phyloP scores from a whole-genome alignment of 2,888 invertebrate genomes.

The Odontothrips loti region DNA sequence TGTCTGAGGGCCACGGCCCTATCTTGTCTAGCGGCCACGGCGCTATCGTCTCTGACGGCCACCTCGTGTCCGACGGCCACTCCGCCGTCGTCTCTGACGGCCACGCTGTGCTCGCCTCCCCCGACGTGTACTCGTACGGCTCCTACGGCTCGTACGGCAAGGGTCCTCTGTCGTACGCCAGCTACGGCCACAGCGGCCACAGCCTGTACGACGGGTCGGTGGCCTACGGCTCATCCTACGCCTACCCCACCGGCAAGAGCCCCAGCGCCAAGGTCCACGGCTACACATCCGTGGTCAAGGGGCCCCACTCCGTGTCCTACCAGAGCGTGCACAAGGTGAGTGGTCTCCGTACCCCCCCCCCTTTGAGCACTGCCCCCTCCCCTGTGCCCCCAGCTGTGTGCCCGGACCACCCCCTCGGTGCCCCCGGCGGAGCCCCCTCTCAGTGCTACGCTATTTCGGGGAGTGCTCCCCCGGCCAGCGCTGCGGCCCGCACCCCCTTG shows the following conservation, averaged over 20 bases:
- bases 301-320: not conserved
- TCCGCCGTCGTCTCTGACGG: not conserved
- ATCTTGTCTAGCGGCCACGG: too few species aligned
- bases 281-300: slow-evolving; percentile 22
- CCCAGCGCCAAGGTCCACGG: slow-evolving; percentile 16
- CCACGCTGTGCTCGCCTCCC: not conserved
- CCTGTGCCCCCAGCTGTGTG: too few species aligned
- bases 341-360: not conserved
- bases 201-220: slow-evolving; percentile 11
- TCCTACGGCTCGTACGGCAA: slow-evolving; percentile 3
- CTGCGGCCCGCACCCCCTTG: not conserved
- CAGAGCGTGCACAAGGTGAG: slow-evolving; percentile 22
- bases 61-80: too few species aligned
- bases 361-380: too few species aligned
- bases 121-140: not conserved
- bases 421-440: not conserved
- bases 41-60: too few species aligned
- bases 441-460: slow-evolving; percentile 2
- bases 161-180: not conserved
- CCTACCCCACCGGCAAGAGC: slow-evolving; percentile 3
- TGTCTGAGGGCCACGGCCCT: too few species aligned
- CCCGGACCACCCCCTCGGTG: not conserved
- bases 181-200: not conserved
- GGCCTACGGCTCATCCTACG: slow-evolving; percentile 6
- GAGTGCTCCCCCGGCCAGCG: not conserved